Evolutionary conservation across 2,113 vertebrate genomes (phyloP), one percentile per base, ranked within the genome.

Genomic region (Gyps fulvus): DNA sequence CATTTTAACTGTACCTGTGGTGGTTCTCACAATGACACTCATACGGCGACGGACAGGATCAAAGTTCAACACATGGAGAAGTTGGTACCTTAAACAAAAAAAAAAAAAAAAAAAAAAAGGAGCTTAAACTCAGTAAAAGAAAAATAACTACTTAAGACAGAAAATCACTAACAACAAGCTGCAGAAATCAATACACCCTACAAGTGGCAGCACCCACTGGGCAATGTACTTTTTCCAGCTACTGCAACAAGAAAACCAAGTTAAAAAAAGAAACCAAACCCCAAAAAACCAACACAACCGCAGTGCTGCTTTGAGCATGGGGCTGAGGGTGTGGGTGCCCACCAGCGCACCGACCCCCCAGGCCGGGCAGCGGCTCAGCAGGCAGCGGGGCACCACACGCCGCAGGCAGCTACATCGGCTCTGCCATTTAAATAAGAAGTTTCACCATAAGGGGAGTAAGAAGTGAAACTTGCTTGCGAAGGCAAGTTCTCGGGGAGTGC

Each of bases 31-130:
- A 73, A 99, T 99, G 43, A 99, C 99, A 55, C 99, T 99, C 99
- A 99, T 99, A n/a, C 99, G 98, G 77, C 99, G 98, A 70, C 99
- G 98, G 57, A 99, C 98, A 3, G 99, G 98, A 98, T 99, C 99
- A 63, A 99, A 99, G 97, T 99, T 99, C 97, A 99, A 92, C 84
- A 99, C 98, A 2, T 99, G 99, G 70, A 99, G 99, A 92, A 99
- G 98, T 3, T 99, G 98, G 52, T 99, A 99, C 92, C 99, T 99
- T 97, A 3, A 65, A 83, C 32, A 63, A 55, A 95, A 74, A 55
- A n/a, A 47, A 70, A 32, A 16, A 59, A 36, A 36, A 36, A 23
- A 57, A 18, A 49, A 22, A 20, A 27, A 32, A 31, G 58, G 34
- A 67, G 18, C 36, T 78, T 36, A 67, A 54, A 16, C 27, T 86